Percentiles rank a stretch among this genome's conserved stretches.
Evolutionary conservation across 64 coral and sea anemone genomes (phyloP).

Genomic region (Catalaphyllia jardinei): DNA sequence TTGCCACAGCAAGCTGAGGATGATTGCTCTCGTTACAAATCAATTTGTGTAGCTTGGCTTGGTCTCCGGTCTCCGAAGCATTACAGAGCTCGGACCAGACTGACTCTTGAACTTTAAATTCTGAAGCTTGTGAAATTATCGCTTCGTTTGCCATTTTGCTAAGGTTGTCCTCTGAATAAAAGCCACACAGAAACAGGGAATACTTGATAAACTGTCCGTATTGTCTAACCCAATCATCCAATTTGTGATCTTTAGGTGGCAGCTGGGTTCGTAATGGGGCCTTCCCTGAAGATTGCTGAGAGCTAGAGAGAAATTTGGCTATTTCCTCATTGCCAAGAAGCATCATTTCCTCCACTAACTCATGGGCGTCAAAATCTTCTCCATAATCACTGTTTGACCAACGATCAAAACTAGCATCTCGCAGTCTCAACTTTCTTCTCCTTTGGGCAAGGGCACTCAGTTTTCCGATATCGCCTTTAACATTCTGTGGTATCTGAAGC

Average conservation of each 20-base stretch:
- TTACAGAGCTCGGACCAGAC: constrained; percentile 5
- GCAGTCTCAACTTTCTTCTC: constrained; percentile 32
- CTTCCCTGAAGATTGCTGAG: neutral
- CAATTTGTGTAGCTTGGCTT: constrained; percentile 26
- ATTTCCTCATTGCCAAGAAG: constrained; percentile 73
- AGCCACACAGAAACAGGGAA: constrained; percentile 3
- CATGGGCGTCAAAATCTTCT: constrained; percentile 70
- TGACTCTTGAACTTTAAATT: constrained; percentile 22
- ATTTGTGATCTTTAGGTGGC: constrained; percentile 68
- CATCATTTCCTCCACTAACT: constrained; percentile 92
- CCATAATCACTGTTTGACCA: constrained; percentile 16
- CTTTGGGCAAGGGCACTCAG: constrained; percentile 31
- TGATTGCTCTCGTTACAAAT: constrained; percentile 58
- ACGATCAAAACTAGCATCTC: constrained; percentile 55
- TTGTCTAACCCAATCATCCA: constrained; percentile 67
- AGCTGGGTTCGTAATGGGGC: constrained; percentile 71
- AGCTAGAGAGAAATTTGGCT: constrained; percentile 26
- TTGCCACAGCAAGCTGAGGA: constrained; percentile 75
- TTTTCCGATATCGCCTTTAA: neutral
- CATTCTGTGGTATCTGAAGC: neutral
- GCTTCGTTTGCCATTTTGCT: neutral
- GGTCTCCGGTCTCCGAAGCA: constrained; percentile 27
- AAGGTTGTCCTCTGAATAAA: neutral
- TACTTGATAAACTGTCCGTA: constrained; percentile 36
- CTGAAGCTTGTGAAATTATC: neutral